Base-by-base conservation (phyloP, 2,888 invertebrate species). In the Drosophila paranaensis region DNA sequence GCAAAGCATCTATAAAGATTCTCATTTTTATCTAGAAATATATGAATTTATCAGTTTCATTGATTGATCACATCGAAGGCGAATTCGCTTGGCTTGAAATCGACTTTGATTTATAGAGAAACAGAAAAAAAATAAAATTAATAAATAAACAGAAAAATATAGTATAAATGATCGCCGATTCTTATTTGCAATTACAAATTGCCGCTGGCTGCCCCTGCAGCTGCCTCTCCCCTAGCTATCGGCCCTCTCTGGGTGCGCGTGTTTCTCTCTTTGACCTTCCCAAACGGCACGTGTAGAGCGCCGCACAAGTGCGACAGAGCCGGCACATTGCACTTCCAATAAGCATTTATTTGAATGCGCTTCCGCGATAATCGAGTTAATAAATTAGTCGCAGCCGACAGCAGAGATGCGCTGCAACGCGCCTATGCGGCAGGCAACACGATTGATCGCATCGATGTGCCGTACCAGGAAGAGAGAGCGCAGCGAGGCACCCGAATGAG, bases 281-380 rank as follows among this genome's bases (percentile, higher is more conserved):
- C 11, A 16, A 50, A 50, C 62, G 78, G 79, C 83, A 83, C 88
- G 83, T 84, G 88, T 77, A 77, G 46, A 48, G 53, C 63, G 43
- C 10, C 40, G n/a, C 33, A 45, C 42, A 62, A 74, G 69, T 71
- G 75, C 60, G 71, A 72, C 55, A 62, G 64, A 68, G 78, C 10
- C 60, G 57, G 54, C 39, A 45, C 43, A 68, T 65, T 80, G 78
- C 86, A 84, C 64, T 77, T 76, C 53, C 63, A 77, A 81, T 74
- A 62, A 70, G 81, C 69, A 69, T 76, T 74, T 68, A 77, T 75
- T 82, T 81, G 64, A 79, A 77, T 88, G 74, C 68, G 71, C 74
- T 86, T 86, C 82, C 79, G 82, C 68, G 82, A 75, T 86, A 87
- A 89, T 87, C 87, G 85, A 84, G 71, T 84, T 84, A 76, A 86